Base-by-base conservation (phyloP, 2,113 vertebrate species). In the Catagonus wagneri region DNA sequence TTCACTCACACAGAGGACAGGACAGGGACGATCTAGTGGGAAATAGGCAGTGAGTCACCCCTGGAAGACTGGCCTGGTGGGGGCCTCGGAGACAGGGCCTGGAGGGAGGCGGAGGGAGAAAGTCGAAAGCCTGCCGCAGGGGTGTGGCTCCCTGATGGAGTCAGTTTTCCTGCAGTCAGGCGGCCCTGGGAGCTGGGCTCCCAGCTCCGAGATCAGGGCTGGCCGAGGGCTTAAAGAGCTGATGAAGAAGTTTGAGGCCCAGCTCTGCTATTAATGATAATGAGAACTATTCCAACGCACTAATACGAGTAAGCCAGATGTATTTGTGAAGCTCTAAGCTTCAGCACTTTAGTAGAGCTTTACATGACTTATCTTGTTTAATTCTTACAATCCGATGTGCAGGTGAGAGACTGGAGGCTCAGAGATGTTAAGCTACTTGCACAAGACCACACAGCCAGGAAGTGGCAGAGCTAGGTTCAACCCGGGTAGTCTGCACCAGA, bases 371-470 rank as follows among this genome's bases (percentile, higher is more conserved):
- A 23, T 22, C 20, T 27, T 23, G 10, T 66, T 63, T 93, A 83
- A 68, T 63, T 86, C 78, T 93, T 83, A 86, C 19, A 94, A 39
- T 12, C 66, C 66, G 92, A 3, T 11, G 13, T 52, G 32, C 44
- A 58, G 88, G 65, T 9, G 34, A 39, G 19, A 89, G 32, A 69
- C 34, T 6, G 44, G 36, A 90, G 34, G 80, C 39, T 90, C 90
- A 85, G 95, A 78, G 54, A 72, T 50, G 50, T 60, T 61, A 93
- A 94, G 68, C 60, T 44, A 58, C 16, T 32, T 94, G 58, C 34
- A 34, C 39, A 74, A 56, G 27, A 60, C 14, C 69, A 25, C 78
- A 86, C 7, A 86, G 95, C 60, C 83, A 52, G 65, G 69, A 71
- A 71, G 44, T 14, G 25, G 60, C 25, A 58, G 17, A 50, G 75